Conservation (phyloP, 2,113 vertebrate species). For the Pangasianodon gigas region DNA sequence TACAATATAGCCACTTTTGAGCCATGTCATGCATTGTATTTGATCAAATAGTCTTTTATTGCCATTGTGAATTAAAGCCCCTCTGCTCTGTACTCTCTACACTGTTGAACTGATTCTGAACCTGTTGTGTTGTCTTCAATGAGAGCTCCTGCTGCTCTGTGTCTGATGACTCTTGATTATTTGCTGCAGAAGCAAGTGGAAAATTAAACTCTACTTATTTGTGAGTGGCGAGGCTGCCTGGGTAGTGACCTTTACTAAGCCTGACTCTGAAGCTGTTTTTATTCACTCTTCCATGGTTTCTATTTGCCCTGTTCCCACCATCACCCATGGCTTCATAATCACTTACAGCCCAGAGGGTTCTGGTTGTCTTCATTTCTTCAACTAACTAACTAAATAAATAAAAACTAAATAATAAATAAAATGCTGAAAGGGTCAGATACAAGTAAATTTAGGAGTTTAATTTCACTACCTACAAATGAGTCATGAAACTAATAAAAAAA, state of each 20-base stretch:
- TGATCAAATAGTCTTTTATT: not conserved
- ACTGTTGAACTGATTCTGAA: not conserved
- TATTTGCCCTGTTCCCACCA: slow-evolving; percentile 11
- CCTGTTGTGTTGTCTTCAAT: not conserved
- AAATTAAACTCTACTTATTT: not conserved
- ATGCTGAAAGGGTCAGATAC: not conserved
- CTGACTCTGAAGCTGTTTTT: slow-evolving; percentile 2
- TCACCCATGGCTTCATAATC: slow-evolving; percentile 5
- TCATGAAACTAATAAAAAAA: no score
- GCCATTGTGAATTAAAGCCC: not conserved
- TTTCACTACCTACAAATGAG: not conserved
- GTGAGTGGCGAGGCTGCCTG: not conserved
- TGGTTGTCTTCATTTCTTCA: slow-evolving; percentile 9
- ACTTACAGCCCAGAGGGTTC: not conserved
- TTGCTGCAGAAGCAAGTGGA: slow-evolving; percentile 13
- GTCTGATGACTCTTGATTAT: not conserved
- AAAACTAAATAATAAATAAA: not conserved
- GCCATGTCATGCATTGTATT: not conserved
- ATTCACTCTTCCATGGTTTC: not conserved
- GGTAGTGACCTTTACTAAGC: slow-evolving; percentile 3
- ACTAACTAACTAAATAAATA: not conserved
- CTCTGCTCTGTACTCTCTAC: not conserved
- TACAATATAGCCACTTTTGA: not conserved
- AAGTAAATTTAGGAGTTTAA: slow-evolving; percentile 14
- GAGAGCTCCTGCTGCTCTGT: not conserved